A percentile compares a stretch with the other conserved stretches of the same genome.
These are phyloP conservation scores for Takifugu flavidus DNA, from an alignment of 2,113 vertebrate genomes.

Conservation along the genomic window DNA sequence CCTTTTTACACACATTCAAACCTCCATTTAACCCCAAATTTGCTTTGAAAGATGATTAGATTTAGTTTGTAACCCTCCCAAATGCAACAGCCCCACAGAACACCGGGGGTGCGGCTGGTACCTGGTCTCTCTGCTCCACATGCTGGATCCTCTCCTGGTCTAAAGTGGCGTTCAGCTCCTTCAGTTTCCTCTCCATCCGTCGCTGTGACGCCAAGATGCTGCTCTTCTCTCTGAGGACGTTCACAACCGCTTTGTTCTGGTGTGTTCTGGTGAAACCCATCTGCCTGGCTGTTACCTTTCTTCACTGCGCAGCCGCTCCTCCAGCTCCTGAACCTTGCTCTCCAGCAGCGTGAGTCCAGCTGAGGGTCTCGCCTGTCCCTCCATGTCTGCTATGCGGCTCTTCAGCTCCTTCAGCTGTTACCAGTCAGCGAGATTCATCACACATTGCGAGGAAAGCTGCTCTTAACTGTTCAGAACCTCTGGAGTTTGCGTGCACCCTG, in stretches of 20 bases:
- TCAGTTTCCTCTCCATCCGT: constrained; percentile 87
- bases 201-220: constrained; percentile 81
- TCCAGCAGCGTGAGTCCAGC: constrained; percentile 81
- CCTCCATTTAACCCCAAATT: too few relatives aligned
- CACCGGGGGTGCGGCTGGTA: constrained; percentile 22
- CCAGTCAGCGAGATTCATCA: background rate
- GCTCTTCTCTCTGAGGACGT: constrained; percentile 79
- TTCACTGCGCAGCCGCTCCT: constrained; percentile 84
- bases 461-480: background rate
- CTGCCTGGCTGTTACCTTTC: constrained; percentile 76
- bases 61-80: background rate
- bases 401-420: constrained; percentile 87
- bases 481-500: background rate
- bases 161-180: constrained; percentile 87
- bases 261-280: background rate
- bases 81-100: background rate
- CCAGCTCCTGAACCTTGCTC: constrained; percentile 83
- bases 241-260: background rate
- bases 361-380: constrained; percentile 77
- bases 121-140: constrained; percentile 91
- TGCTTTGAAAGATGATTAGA: background rate
- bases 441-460: background rate
- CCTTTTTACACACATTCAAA: too few relatives aligned
- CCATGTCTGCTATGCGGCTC: constrained; percentile 81
- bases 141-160: constrained; percentile 87